Base-by-base conservation (phyloP, 2,113 vertebrate species). In the Proterorhinus semilunaris region DNA sequence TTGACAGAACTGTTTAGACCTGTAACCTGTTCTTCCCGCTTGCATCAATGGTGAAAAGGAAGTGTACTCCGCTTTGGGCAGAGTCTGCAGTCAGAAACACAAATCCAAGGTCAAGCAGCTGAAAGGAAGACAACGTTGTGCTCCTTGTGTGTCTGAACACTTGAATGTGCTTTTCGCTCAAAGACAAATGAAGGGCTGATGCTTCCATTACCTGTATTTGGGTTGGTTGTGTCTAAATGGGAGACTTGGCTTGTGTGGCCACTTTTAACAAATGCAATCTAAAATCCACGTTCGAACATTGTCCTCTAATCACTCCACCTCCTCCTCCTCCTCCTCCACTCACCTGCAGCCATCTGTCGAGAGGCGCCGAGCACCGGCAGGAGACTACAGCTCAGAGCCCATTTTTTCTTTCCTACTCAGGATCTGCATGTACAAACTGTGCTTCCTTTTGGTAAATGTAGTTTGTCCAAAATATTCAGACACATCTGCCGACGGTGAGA, bases 301-400 rank as follows among this genome's bases (percentile, higher is more conserved):
- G 63, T 53, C 61, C 55, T 71, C 63, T 65, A 66, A 54, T 55
- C 17, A 10, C 52, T 54, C 52, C 27, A 36, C 27, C 57, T 69
- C 78, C 78, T 72, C 3, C 57, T 69, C 78, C 78, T 72, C 3
- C 66, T 73, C 66, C 63, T 71, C 65, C 49, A 16, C 69, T 73
- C 53, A 27, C 70, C 64, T 74, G 75, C 44, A 63, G 66, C 67
- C 69, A 74, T 81, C 82, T 79, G 72, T 79, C 51, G 42, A 65
- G 69, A 71, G 50, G 66, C 17, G 50, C 51, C 58, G 48, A 79
- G 68, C 45, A 71, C 42, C 66, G 68, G 45, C 47, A 27, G 6
- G 66, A 70, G 54, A 62, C 58, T 46, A 4, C 21, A 27, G 53
- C 69, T 59, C 47, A 27, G 69, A 68, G 51, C 43, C 16, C 53